Percentiles rank a stretch among this genome's conserved stretches.
Conservation (phyloP, 2,113 vertebrate species). For the Phaethornis superciliosus region DNA sequence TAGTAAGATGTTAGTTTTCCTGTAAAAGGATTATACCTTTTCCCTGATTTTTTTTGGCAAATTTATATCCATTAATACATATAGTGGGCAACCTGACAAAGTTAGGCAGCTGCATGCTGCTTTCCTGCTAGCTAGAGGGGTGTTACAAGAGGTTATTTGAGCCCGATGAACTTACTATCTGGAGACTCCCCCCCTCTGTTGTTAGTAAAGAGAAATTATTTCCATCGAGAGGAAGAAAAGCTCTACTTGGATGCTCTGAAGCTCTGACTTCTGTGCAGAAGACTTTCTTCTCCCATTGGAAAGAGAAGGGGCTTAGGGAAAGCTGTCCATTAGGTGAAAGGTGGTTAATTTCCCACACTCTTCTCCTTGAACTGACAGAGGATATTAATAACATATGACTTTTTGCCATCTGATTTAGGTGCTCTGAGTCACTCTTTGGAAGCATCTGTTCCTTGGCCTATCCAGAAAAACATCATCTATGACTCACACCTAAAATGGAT, state of each 20-base stretch:
- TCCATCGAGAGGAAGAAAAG: not conserved
- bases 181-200: not conserved
- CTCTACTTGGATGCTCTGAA: not conserved
- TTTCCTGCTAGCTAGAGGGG: constrained; percentile 8
- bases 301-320: not conserved
- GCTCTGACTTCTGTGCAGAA: not conserved
- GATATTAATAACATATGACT: not conserved
- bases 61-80: constrained; percentile 24
- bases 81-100: constrained; percentile 29
- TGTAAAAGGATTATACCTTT: not conserved
- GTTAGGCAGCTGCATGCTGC: not conserved
- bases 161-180: constrained; percentile 40
- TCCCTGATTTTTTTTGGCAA: not conserved
- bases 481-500: constrained; percentile 44
- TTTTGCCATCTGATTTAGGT: constrained; percentile 20
- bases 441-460: not conserved
- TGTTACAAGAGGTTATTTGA: constrained; percentile 31
- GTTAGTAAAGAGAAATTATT: constrained; percentile 27
- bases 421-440: constrained; percentile 35
- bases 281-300: not conserved
- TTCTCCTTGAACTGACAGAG: rapidly evolving
- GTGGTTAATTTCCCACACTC: not conserved
- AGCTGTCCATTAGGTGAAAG: not conserved
- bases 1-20: not conserved
- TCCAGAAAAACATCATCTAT: not conserved